Evolutionary conservation across 2,888 invertebrate genomes (phyloP), one percentile per base, ranked within the genome.

Genomic region (Palloptera scutellata): DNA sequence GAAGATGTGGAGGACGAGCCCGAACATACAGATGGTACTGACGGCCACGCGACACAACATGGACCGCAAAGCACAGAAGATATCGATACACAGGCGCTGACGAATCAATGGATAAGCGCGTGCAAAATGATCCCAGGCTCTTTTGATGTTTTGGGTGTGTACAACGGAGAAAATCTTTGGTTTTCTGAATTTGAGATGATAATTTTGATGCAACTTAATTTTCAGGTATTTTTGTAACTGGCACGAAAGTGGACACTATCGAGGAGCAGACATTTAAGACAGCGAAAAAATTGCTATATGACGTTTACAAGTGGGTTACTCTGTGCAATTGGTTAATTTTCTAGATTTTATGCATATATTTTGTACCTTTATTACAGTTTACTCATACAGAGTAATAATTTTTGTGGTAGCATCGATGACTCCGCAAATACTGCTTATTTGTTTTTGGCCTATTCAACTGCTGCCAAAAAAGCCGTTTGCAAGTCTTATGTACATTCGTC

Each of bases 101-200:
- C 81, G 3, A 76, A 93, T 79, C 95, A 96, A 86, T 94, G 94
- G 52, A 90, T 91, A 81, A 92, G 94, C 87, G 93, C 94, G 1
- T 91, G 92, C 1, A 89, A 94, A 84, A 96, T 96, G 95, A 86
- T 96, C 70, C 94, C 96, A 43, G 97, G 96, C 53, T 96, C 96
- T 57, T 90, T 96, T 87, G 90, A 90, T 85, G 91, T 96, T 59
- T 87, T 95, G 80, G 96, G 92, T 84, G 72, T 59, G 76, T 67
- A 19, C 20, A 6, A 17, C 19, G 12, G 30, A 12, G 15, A n/a
- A 55, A 30, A 30, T 55, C 13, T 8, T 40, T 48, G 15, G 13
- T 4, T 15, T 45, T 48, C 15, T 2, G 11, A 55, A 40, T 55
- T 55, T 55, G 5, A 13, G 11, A 48, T n/a, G 15, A 10, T 48